A percentile compares a stretch with the other conserved stretches of the same genome.
Conservation (phyloP, 2,888 invertebrate species). For the Lepas anatifera region DNA sequence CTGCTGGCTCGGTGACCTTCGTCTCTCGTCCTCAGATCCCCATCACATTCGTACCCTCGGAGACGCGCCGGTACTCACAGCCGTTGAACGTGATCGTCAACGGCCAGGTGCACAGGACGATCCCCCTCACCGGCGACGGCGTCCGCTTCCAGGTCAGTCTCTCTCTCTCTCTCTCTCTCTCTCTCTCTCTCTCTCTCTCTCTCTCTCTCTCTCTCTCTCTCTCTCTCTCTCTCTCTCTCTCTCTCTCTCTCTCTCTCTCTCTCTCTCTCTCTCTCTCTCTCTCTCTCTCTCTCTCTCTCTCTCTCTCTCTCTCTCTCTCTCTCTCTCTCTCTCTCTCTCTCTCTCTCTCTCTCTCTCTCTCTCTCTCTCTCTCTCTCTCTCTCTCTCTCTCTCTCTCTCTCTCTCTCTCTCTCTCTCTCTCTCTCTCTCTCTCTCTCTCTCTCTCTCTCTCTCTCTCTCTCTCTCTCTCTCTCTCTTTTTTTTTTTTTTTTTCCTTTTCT, state of each 20-base stretch:
- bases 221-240: no score
- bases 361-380: no score
- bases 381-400: no score
- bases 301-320: no score
- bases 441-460: neutral
- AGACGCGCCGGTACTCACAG: neutral
- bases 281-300: no score
- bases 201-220: neutral
- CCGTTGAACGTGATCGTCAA: neutral
- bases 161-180: neutral
- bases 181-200: neutral
- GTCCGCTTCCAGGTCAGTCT: neutral
- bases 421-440: no score
- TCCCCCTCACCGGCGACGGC: neutral
- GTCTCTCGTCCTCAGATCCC: no score
- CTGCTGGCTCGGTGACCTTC: no score
- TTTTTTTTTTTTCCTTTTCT: neutral
- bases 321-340: neutral
- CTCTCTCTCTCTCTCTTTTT: constrained; percentile 9
- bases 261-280: no score
- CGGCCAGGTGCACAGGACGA: neutral
- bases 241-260: no score
- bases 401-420: no score
- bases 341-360: neutral
- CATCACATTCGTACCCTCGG: neutral